Conservation (phyloP, 2,113 vertebrate species). For the Siphamia tubifer region DNA sequence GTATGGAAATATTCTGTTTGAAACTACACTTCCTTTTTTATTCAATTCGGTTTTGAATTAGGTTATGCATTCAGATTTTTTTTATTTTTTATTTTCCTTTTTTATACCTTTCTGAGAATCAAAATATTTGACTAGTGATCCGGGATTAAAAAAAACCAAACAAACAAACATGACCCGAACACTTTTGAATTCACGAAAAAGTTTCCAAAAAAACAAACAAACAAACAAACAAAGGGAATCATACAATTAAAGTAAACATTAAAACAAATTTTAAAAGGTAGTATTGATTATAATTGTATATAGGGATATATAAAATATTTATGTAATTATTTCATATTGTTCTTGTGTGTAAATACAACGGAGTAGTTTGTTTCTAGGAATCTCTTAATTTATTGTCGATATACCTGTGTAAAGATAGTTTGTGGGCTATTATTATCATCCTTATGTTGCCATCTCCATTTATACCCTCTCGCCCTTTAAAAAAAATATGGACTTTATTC, state of each 20-base stretch:
- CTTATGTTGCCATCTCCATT: constrained; percentile 81
- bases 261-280: constrained; percentile 76
- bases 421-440: constrained; percentile 77
- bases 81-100: too few species aligned
- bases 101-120: background rate
- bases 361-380: constrained; percentile 91
- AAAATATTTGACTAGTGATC: constrained; percentile 26
- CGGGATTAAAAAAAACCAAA: too few species aligned
- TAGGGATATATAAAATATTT: constrained; percentile 96
- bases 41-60: constrained; percentile 12
- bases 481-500: constrained; percentile 68
- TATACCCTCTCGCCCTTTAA: constrained; percentile 65
- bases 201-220: constrained; percentile 44
- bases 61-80: background rate
- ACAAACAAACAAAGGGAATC: constrained; percentile 92
- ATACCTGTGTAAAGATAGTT: constrained; percentile 91
- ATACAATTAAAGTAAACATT: constrained; percentile 71
- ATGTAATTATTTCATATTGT: constrained; percentile 99
- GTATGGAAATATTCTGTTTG: background rate
- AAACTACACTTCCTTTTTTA: background rate
- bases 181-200: constrained; percentile 52
- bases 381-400: constrained; percentile 99
- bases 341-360: constrained; percentile 98
- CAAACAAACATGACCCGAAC: constrained; percentile 32
- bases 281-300: constrained; percentile 89